These are phyloP conservation scores for Ptyas mucosa DNA, from an alignment of 2,113 vertebrate genomes.

Conservation along the genomic window DNA sequence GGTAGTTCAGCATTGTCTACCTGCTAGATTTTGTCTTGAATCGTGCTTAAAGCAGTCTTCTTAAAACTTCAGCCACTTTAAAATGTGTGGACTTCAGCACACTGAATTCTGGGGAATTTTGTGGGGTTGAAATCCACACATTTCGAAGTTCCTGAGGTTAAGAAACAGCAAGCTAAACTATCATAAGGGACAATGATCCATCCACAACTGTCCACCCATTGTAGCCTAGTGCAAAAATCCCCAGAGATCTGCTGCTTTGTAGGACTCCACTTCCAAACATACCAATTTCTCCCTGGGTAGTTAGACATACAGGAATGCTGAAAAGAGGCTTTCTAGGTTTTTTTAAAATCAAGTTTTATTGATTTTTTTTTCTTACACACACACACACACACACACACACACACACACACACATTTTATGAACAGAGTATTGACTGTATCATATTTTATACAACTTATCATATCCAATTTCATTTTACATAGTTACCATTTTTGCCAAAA, in stretches of 20 bases:
- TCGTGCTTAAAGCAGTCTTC: not conserved
- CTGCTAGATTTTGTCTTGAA: not conserved
- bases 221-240: not conserved
- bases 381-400: too few relatives aligned
- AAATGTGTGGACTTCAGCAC: not conserved
- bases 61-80: not conserved
- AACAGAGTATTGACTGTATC: too few relatives aligned
- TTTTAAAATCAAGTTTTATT: too few relatives aligned
- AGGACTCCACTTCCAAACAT: not conserved
- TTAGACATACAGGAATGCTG: not conserved
- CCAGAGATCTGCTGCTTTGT: not conserved
- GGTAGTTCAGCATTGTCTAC: not conserved
- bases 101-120: not conserved
- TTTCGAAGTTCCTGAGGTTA: not conserved
- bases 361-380: too few relatives aligned
- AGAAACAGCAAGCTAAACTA: not conserved
- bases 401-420: too few relatives aligned
- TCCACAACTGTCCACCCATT: not conserved
- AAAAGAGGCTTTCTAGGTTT: not conserved
- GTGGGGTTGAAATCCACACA: not conserved
- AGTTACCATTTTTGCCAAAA: too few relatives aligned
- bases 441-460: too few relatives aligned
- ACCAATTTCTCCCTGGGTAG: not conserved
- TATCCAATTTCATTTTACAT: too few relatives aligned
- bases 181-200: not conserved